Conservation (phyloP, 2,797 vertebrate genomes). For the Syndactyla subalaris region DNA sequence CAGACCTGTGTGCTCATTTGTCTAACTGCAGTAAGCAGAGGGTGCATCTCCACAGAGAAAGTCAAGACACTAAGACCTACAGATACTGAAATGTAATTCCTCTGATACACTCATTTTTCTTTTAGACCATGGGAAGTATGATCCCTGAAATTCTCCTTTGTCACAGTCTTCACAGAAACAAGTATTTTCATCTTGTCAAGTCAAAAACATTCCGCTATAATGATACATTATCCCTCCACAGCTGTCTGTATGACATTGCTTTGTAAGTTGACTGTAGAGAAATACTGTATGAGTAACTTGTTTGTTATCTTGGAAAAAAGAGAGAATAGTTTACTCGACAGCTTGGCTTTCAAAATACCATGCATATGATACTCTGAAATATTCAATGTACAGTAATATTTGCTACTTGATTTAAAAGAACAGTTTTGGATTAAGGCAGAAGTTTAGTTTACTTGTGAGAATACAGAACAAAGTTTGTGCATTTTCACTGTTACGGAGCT, state of each 20-base stretch:
- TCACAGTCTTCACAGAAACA: neutral
- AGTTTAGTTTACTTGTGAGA: neutral
- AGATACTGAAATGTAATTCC: neutral
- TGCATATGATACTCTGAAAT: neutral
- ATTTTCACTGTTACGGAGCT: neutral
- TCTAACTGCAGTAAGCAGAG: neutral
- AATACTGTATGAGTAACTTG: neutral
- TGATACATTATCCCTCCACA: neutral
- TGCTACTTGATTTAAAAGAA: neutral
- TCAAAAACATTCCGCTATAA: neutral
- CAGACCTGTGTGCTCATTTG: neutral
- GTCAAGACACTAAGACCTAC: neutral
- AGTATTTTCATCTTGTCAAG: neutral
- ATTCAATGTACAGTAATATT: neutral
- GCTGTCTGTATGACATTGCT: neutral
- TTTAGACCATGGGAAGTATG: neutral
- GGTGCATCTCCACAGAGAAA: neutral
- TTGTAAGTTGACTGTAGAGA: neutral
- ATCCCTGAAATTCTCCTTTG: neutral
- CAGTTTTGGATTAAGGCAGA: neutral
- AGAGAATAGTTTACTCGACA: neutral
- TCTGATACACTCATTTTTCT: neutral
- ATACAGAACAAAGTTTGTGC: neutral
- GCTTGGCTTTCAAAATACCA: neutral
- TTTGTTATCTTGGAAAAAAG: neutral